These are phyloP conservation scores for Tetanocera ferruginea DNA, from an alignment of 2,888 invertebrate genomes.

Conservation along the genomic window DNA sequence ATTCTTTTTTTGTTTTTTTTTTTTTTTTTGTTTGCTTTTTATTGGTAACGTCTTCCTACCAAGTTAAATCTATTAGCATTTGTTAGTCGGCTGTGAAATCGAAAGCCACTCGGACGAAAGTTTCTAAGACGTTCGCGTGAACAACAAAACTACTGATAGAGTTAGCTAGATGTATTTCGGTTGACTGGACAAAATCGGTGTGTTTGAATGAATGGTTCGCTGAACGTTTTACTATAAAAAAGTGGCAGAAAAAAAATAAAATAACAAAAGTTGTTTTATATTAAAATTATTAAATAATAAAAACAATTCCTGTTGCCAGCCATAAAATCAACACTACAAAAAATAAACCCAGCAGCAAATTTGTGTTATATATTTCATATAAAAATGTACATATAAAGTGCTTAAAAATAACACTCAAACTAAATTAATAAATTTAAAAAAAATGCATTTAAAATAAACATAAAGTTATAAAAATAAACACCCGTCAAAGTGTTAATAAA, in stretches of 20 bases:
- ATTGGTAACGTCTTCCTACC: conserved; percentile 63
- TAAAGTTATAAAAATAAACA: background rate
- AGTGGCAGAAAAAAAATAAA: conserved; percentile 29
- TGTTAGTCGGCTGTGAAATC: conserved; percentile 65
- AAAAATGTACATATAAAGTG: background rate
- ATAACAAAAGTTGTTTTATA: background rate
- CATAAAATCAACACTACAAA: no score
- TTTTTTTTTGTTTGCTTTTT: conserved; percentile 10
- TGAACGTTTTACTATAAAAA: background rate
- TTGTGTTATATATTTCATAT: no score
- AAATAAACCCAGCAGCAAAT: no score
- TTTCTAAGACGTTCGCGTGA: conserved; percentile 39
- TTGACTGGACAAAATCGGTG: background rate
- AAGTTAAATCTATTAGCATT: conserved; percentile 56
- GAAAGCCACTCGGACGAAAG: conserved; percentile 62
- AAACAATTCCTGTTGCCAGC: no score
- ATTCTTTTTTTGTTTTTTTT: no score
- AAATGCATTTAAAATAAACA: background rate
- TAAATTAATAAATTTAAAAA: background rate
- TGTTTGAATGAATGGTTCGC: conserved; percentile 7
- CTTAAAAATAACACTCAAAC: background rate
- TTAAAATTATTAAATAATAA: no score
- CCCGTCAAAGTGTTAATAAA: background rate
- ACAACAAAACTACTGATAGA: background rate
- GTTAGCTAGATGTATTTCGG: background rate